A percentile compares a stretch with the other conserved stretches of the same genome.
Evolutionary conservation across 1,140 invertebrate species (phyloP).

Genomic region (Doryteuthis pealeii): DNA sequence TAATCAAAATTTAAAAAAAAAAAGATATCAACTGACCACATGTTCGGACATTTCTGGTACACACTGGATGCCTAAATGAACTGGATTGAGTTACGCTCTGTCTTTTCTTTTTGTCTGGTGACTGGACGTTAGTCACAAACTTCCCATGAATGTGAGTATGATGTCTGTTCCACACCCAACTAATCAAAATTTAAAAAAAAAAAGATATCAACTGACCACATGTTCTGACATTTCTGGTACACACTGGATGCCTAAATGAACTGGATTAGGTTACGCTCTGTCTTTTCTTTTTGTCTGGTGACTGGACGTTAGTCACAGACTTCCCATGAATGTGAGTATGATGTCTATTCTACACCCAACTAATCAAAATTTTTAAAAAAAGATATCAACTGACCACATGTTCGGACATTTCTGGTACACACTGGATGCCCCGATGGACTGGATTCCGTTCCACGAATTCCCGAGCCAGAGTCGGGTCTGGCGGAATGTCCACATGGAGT

Average conservation of each 20-base stretch:
- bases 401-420: conserved; percentile 60
- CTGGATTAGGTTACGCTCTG: conserved; percentile 69
- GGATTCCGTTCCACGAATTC: conserved; percentile 73
- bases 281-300: too few species aligned
- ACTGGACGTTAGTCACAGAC: too few species aligned
- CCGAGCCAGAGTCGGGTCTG: conserved; percentile 69
- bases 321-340: too few species aligned
- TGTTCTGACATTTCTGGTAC: conserved; percentile 62
- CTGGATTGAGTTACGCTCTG: conserved; percentile 69
- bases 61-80: conserved; percentile 59
- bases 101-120: too few species aligned
- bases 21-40: conserved; percentile 45
- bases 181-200: too few species aligned
- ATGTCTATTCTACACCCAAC: too few species aligned
- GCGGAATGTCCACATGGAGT: conserved; percentile 72
- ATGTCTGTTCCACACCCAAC: too few species aligned
- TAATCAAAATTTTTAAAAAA: too few species aligned
- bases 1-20: too few species aligned
- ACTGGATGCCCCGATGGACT: conserved; percentile 59
- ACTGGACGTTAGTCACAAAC: too few species aligned
- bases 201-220: conserved; percentile 48
- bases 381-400: conserved; percentile 54
- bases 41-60: conserved; percentile 61
- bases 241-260: conserved; percentile 59
- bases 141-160: too few species aligned